Evolutionary conservation across 2,888 invertebrate species (phyloP), one percentile per base, ranked within the genome.

Genomic region (Agrotis exclamationis): DNA sequence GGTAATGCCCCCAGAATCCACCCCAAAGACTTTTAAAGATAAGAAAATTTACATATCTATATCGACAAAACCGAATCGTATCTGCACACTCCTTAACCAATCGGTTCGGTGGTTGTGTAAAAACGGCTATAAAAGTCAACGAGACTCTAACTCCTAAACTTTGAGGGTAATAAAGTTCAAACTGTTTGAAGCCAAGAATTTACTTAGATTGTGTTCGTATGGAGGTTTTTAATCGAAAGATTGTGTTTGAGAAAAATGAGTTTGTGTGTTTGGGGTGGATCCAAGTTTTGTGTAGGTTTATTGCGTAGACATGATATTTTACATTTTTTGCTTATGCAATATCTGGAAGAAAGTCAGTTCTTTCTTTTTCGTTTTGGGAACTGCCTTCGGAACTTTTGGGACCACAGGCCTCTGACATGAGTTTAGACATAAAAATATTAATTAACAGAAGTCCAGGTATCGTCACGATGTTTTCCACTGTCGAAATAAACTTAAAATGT

Each of bases 101-200:
- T 83, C 80, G 80, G 84, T 79, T 88, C 87, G 83, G 88, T 83
- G 89, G 89, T 87, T 84, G 87, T 91, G 91, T 91, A 93, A 93
- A 93, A 94, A 93, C 87, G 89, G 86, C 88, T 85, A 89, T 93
- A 93, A 93, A 93, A 94, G 85, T 88, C 89, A 91, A 92, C 90
- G 91, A 90, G 89, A 87, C 78, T 84, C 89, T 90, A 91, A 92
- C 79, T 71, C 64, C 83, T 81, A 28, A 85, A 88, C 80, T 88
- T 88, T 70, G 76, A 57, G 51, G 48, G 74, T 54, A 68, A 74
- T 82, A 80, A 82, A 82, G 73, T 79, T 72, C 14, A 63, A 72
- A 63, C 24, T 58, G 67, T 68, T 79, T 53, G 77, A 69, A 81
- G 81, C 70, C 56, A 64, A 78, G 81, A 70, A 70, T 80, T 78